Evolutionary conservation across 2,888 invertebrate genomes (phyloP), one percentile per base, ranked within the genome.

Genomic region (Standfussiana lucernea): DNA sequence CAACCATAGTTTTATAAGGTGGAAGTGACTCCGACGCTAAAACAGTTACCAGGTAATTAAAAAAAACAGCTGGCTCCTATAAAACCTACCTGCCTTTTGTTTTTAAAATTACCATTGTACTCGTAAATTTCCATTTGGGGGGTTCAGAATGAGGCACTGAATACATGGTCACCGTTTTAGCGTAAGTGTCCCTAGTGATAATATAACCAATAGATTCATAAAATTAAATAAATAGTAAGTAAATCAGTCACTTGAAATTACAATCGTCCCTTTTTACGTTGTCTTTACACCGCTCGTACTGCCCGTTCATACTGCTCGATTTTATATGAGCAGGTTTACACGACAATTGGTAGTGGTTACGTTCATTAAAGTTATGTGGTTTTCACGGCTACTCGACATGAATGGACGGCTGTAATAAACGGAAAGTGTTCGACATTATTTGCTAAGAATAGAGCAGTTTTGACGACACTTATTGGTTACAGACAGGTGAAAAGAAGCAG

Each of bases 291-390:
- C 28, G 15, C 28, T 28, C 15, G 56, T 56, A 6, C 6, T 15
- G 65, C 18, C 28, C 35, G 42, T 50, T 35, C 65, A 28, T 32
- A 40, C 32, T 42, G 15, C 15, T 69, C 28, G 56, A 56, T 69
- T 56, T n/a, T 53, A 10, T 24, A 47, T 28, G 56, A 56, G 37
- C 13, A 68, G 24, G 40, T 59, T 47, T 47, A 45, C 32, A n/a
- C 24, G 45, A 35, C 47, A 13, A 70, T 47, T 47, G 21, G 2
- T 40, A 37, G 37, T 7, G 76, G 67, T 13, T 42, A 35, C 65
- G 47, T 65, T 59, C 45, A 64, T 45, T 45, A 42, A 61, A 68
- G 45, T 56, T 40, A 35, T n/a, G 50, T 40, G 42, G 35, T 59
- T 78, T 70, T 15, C 42, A 71, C 56, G 18, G 21, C 15, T 15